Evolutionary conservation across 2,888 invertebrate genomes (phyloP), one percentile per base, ranked within the genome.

Genomic region (Zygogramma bicolorata): DNA sequence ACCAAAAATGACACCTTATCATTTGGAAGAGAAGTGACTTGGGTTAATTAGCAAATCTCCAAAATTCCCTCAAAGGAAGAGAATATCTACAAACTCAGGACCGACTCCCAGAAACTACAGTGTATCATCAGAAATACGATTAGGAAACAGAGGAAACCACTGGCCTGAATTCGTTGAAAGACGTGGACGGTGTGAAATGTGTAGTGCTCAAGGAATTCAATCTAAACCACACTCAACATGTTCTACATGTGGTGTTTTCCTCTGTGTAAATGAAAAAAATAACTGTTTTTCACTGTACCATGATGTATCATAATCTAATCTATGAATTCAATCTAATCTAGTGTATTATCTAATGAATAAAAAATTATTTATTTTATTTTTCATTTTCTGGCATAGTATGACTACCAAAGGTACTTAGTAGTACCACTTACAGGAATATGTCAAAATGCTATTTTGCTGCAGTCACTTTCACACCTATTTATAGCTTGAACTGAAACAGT

Each of bases 171-270:
- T 65, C 49, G 65, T 65, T 15, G 65, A 65, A 22, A 7, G 46
- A 42, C 13, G 42, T 13, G 42, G 42, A 15, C 13, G 42, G 42
- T 42, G 42, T 42, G 42, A 65, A 46, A 27, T 65, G 65, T 65
- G 65, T 34, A 65, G 65, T 18, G 46, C 49, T 10, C 65, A 65
- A 49, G 49, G 27, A 13, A 65, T 65, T 15, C 49, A 65, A 29
- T 65, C 65, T 4, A 65, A 46, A 65, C 65, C 65, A 65, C 46
- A 40, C 5, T n/a, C n/a, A n/a, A n/a, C n/a, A n/a, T 65, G 65
- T 20, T 65, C 65, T n/a, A 65, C 65, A 3, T 65, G 65, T 20
- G 46, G 65, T 27, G 65, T 65, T 65, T 46, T 65, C 29, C 65
- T 65, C 15, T 65, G 49, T 49, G 46, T 65, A 1, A 65, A 49